Conservation (phyloP, 2,888 invertebrate genomes). For the Protonemura montana region DNA sequence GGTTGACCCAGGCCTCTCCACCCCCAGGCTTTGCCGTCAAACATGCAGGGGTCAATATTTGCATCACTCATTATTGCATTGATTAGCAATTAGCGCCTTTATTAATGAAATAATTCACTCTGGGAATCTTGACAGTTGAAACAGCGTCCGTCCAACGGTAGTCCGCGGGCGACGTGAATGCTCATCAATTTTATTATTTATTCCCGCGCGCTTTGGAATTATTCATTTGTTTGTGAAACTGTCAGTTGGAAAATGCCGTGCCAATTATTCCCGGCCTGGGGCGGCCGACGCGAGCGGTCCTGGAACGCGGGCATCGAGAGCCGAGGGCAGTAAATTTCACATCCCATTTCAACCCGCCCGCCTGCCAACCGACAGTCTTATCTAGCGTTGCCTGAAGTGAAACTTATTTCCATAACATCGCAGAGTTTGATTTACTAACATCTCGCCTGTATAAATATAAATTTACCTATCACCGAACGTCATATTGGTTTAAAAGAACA, state of each 20-base stretch:
- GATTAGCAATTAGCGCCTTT: slow-evolving; percentile 27
- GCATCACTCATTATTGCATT: slow-evolving; percentile 27
- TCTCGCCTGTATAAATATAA: neutral
- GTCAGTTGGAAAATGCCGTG: neutral
- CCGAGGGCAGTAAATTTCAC: neutral
- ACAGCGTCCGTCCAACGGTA: neutral
- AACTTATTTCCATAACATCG: slow-evolving; percentile 12
- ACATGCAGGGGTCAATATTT: slow-evolving; percentile 21
- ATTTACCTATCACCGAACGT: neutral
- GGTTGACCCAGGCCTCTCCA: neutral
- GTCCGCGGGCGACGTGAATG: neutral
- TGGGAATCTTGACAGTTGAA: slow-evolving; percentile 18
- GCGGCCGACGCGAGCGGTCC: neutral
- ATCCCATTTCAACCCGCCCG: neutral
- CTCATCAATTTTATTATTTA: slow-evolving; percentile 23
- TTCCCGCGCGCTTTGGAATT: neutral
- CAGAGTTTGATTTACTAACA: slow-evolving; percentile 7
- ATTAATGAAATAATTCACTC: slow-evolving; percentile 35
- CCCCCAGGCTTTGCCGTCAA: neutral
- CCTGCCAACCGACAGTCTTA: neutral
- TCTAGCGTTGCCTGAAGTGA: neutral
- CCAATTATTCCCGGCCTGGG: neutral
- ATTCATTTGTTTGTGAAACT: slow-evolving; percentile 20
- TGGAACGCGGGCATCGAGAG: neutral
- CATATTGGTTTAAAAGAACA: neutral